Percentiles rank a stretch among this genome's conserved stretches.
phyloP scores from a whole-genome alignment of 2,797 vertebrate species.

The Rhabdophis nuchalis region DNA sequence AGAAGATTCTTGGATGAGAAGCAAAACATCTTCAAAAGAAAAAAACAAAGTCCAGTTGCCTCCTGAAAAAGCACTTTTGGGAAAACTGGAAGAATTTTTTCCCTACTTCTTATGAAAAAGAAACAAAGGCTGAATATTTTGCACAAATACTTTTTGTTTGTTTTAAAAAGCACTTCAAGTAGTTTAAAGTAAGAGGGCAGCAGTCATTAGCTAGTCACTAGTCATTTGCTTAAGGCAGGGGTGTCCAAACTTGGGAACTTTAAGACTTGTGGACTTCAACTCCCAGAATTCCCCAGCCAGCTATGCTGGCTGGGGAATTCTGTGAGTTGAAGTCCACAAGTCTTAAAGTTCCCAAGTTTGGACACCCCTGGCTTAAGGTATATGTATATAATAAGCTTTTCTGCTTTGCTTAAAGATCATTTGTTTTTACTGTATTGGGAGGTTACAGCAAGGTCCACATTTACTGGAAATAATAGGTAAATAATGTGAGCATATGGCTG shows the following conservation, averaged over 20 bases:
- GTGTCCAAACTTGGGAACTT: too few species aligned
- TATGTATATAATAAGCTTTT: background rate
- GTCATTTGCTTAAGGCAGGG: background rate
- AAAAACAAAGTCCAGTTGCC: too few species aligned
- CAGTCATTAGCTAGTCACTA: background rate
- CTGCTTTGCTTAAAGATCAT: background rate
- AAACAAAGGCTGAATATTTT: background rate
- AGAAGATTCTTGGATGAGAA: too few species aligned
- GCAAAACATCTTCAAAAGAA: too few species aligned
- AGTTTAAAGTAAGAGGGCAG: constrained; percentile 3
- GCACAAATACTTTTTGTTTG: background rate
- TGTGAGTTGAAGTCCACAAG: too few species aligned
- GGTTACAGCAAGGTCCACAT: background rate
- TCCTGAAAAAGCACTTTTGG: too few species aligned
- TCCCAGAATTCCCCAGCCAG: too few species aligned
- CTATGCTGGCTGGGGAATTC: too few species aligned
- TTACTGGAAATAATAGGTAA: background rate
- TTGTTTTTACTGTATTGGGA: background rate
- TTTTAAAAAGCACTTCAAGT: background rate
- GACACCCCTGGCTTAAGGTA: background rate
- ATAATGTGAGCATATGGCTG: background rate
- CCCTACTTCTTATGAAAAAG: background rate
- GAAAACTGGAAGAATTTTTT: too few species aligned
- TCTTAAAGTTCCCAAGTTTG: too few species aligned
- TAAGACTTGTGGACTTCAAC: too few species aligned